Evolutionary conservation across 1,140 invertebrate species (phyloP), one percentile per base, ranked within the genome.

Genomic region (Drosophila asahinai): DNA sequence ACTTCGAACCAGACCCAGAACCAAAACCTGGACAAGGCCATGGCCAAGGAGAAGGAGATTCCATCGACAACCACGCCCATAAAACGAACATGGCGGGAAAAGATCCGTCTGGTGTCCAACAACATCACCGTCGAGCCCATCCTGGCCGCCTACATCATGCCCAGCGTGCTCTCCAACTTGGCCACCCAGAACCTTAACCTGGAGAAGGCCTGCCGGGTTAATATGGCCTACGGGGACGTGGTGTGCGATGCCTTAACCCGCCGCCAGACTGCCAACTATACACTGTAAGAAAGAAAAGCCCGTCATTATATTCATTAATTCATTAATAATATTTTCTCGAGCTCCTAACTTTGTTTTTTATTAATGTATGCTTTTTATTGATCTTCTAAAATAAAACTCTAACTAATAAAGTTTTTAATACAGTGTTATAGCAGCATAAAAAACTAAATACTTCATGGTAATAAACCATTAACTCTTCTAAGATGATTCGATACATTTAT

Each of bases 141-240:
- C 93, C 91, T 97, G 38, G 96, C 96, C 0, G 96, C 96, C 73
- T 97, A 97, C 86, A 96, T 97, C 15, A 96, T 97, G 94, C 96
- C 96, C 1, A 96, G 96, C 65, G 96, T 97, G 15, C 93, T 97
- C 1, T 96, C 96, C 1, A 95, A 95, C n/a, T 91, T 97, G 43
- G 96, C 96, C 19, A 96, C 96, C 15, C 96, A 97, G 92, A 97
- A 97, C 93, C 93, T 98, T 15, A 97, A 97, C 82, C 94, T 97
- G 80, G 96, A 97, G 92, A 97, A 97, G 92, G 97, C 97, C 0
- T 98, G 97, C 83, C 93, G 96, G 60, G 96, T 97, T 0, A 97
- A 97, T 92, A 94, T 97, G 62, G 94, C 93, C 12, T 96, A 96
- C 73, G 94, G 95, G 1, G 94, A 95, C 47, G 94, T 95, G 57